Base-by-base conservation (phyloP, 2,888 invertebrate genomes). In the Scaptomyza cyrtandrae region DNA sequence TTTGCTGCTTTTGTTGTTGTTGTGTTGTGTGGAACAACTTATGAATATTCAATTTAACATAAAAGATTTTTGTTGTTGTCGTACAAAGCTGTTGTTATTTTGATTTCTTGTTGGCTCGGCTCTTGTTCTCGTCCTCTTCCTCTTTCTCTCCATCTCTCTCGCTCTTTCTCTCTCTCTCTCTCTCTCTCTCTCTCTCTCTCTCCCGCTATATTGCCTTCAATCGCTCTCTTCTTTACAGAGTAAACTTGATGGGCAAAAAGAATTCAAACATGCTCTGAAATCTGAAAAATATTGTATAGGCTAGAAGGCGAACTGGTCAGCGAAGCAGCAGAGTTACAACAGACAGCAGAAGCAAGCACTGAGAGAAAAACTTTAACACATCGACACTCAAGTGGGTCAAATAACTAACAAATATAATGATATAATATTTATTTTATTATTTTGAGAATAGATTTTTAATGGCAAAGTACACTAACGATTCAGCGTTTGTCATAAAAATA, bases 1-100 rank as follows among this genome's bases (percentile, higher is more conserved):
- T 19, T 60, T 48, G 24, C 39, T 50, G 62, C 62, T 55, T 46
- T 50, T 39, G 3, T 4, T 41, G 41, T 55, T 39, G 39, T 39
- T 39, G 35, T 6, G 37, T 39, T 77, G 62, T 77, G 78, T 86
- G 65, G 63, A 63, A 71, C 86, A 83, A 85, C 88, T 85, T 85
- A 85, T 85, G 85, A 85, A 85, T 85, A 85, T 85, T 85, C 85
- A 85, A 85, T 85, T 85, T 86, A 82, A 87, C 88, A 85, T 85
- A 85, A 82, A 87, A 82, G 86, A 87, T 87, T 85, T 80, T 75
- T 83, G 78, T 77, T 86, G 64, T 71, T 81, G 61, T 62, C 64
- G 75, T 71, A 55, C 29, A 29, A 7, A 6, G 72, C 65, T 75
- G 78, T 86, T 75, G 71, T 85, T 86, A 64, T 86, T 80, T 84